Conservation (phyloP, 1,140 invertebrate species). For the Battus philenor region DNA sequence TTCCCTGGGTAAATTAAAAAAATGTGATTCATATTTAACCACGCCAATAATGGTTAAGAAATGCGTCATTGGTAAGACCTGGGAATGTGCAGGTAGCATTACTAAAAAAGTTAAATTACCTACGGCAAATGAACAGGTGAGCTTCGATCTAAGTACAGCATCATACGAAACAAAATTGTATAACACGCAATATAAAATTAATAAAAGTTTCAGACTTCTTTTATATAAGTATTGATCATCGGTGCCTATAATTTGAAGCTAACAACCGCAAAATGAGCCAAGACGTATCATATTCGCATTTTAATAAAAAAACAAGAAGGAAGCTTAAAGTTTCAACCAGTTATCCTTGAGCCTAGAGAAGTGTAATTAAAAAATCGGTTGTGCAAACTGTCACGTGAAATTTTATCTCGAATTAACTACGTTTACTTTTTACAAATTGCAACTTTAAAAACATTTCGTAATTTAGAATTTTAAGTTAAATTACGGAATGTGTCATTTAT, state of each 20-base stretch:
- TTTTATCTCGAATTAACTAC: too few species aligned
- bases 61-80: slow-evolving; percentile 30
- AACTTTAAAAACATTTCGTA: too few species aligned
- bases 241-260: slow-evolving; percentile 5
- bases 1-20: slow-evolving; percentile 37
- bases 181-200: neutral
- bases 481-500: too few species aligned
- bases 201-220: too few species aligned
- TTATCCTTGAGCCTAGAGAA: too few species aligned
- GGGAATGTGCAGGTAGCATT: slow-evolving; percentile 6
- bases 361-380: too few species aligned
- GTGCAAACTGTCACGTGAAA: too few species aligned
- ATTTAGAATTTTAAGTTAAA: too few species aligned
- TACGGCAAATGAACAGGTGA: neutral
- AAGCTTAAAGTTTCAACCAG: neutral
- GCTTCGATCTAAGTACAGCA: neutral
- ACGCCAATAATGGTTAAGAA: slow-evolving; percentile 22
- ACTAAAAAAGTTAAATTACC: slow-evolving; percentile 5
- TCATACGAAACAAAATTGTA: neutral
- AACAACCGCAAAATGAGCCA: slow-evolving; percentile 8
- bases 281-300: neutral
- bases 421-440: too few species aligned
- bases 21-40: slow-evolving; percentile 38
- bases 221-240: neutral
- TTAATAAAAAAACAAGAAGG: neutral